These are phyloP conservation scores for Zophobas morio DNA, from an alignment of 1,140 invertebrate species.

Conservation along the genomic window DNA sequence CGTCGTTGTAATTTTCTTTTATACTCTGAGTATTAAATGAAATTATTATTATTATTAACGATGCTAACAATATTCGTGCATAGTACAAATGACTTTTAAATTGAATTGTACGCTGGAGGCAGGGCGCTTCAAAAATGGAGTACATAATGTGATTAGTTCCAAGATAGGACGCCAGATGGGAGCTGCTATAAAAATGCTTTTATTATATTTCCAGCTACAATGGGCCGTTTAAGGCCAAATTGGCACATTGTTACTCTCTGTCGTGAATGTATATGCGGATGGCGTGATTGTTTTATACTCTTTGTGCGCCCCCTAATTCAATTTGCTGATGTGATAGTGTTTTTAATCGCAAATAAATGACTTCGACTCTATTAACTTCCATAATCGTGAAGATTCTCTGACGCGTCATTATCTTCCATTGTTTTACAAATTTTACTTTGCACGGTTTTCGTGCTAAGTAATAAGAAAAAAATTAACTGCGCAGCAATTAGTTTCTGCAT, in stretches of 20 bases:
- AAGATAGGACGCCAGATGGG: slow-evolving; percentile 64
- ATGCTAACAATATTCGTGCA: slow-evolving; percentile 66
- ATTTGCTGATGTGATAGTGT: slow-evolving; percentile 59
- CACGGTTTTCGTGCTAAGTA: no score
- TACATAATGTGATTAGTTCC: slow-evolving; percentile 66
- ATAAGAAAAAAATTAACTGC: no score
- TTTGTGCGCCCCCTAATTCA: slow-evolving; percentile 57
- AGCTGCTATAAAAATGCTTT: slow-evolving; percentile 51
- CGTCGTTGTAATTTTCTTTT: slow-evolving; percentile 58
- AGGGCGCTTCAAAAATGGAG: slow-evolving; percentile 66
- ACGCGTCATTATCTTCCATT: slow-evolving; percentile 5
- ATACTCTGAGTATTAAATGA: slow-evolving; percentile 61
- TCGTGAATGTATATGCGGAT: slow-evolving; percentile 51
- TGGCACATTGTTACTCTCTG: slow-evolving; percentile 64
- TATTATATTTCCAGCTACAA: slow-evolving; percentile 55
- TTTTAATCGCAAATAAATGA: slow-evolving; percentile 59
- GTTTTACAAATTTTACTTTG: no score
- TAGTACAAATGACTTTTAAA: slow-evolving; percentile 67
- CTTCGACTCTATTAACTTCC: slow-evolving; percentile 53
- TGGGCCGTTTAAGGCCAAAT: slow-evolving; percentile 64
- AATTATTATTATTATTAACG: slow-evolving; percentile 67
- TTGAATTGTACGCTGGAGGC: slow-evolving; percentile 63
- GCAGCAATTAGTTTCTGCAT: no score
- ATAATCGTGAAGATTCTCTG: slow-evolving; percentile 25
- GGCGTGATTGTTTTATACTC: slow-evolving; percentile 60